Percentiles rank a stretch among this genome's conserved stretches.
phyloP scores from a whole-genome alignment of 1,140 invertebrate species.

The Drosophila bocqueti region DNA sequence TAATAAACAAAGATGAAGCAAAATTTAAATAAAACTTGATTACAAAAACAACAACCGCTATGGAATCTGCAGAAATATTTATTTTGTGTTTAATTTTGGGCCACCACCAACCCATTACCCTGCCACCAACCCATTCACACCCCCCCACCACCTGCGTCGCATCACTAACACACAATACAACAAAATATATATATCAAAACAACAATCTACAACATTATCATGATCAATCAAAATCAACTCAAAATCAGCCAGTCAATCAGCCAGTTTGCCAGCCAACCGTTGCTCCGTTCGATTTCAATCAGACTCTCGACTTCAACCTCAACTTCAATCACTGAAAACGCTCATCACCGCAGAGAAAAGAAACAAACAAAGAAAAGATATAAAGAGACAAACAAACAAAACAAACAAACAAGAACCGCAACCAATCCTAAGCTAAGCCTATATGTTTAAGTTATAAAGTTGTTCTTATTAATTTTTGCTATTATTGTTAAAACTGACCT shows the following conservation, averaged over 20 bases:
- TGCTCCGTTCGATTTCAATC: constrained; percentile 40
- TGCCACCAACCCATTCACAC: constrained; percentile 23
- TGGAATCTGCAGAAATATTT: constrained; percentile 32
- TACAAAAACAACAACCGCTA: constrained; percentile 31
- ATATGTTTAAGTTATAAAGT: constrained; percentile 69
- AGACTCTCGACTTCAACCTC: constrained; percentile 42
- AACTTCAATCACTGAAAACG: constrained; percentile 75
- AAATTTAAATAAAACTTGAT: constrained; percentile 58
- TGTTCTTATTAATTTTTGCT: constrained; percentile 76
- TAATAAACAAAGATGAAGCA: constrained; percentile 56
- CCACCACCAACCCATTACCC: constrained; percentile 23
- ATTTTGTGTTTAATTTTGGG: constrained; percentile 58
- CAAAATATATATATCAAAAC: constrained; percentile 21
- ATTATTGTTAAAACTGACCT: constrained; percentile 78
- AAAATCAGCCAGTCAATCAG: constrained; percentile 28
- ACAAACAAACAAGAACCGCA: constrained; percentile 41
- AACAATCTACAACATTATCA: constrained; percentile 77
- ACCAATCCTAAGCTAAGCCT: constrained; percentile 68
- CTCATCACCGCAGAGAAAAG: constrained; percentile 54
- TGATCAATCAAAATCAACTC: constrained; percentile 70
- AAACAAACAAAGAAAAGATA: constrained; percentile 16
- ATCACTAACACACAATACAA: constrained; percentile 43
- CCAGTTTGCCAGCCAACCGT: constrained; percentile 42
- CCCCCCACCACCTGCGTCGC: constrained; percentile 51
- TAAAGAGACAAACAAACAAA: constrained; percentile 12